Conservation (phyloP, 2,113 vertebrate species). For the Etheostoma spectabile region DNA sequence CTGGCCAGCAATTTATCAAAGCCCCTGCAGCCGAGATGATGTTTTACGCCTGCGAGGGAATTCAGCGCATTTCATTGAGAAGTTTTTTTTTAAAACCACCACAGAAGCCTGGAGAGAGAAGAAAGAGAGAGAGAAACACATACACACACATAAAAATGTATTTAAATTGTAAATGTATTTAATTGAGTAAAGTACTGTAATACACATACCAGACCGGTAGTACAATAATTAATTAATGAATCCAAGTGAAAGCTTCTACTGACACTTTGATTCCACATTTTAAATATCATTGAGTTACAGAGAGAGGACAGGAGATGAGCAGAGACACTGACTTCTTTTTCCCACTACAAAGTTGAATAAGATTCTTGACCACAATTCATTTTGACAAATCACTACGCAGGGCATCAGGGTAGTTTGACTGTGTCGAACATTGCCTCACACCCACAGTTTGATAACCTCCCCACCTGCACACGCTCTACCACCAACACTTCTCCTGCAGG, state of each 20-base stretch:
- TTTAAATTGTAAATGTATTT: background rate
- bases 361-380: conserved; percentile 86
- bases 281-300: background rate
- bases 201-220: background rate
- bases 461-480: conserved; percentile 76
- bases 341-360: conserved; percentile 75
- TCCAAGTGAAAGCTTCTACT: conserved; percentile 11
- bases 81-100: conserved; percentile 50
- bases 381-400: conserved; percentile 85
- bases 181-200: background rate
- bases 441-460: conserved; percentile 83
- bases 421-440: conserved; percentile 81
- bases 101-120: conserved; percentile 38
- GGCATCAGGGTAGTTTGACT: conserved; percentile 82
- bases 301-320: conserved; percentile 10
- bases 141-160: conserved; percentile 4
- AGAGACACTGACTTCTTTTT: conserved; percentile 2
- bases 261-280: background rate
- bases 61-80: conserved; percentile 77
- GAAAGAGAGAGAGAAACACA: background rate
- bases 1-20: conserved; percentile 90
- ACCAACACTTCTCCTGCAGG: conserved; percentile 69
- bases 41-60: conserved; percentile 79
- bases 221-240: background rate
- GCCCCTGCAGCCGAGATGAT: conserved; percentile 77